phyloP scores from a whole-genome alignment of 1,140 invertebrate genomes.

The Daktulosphaira vitifoliae region DNA sequence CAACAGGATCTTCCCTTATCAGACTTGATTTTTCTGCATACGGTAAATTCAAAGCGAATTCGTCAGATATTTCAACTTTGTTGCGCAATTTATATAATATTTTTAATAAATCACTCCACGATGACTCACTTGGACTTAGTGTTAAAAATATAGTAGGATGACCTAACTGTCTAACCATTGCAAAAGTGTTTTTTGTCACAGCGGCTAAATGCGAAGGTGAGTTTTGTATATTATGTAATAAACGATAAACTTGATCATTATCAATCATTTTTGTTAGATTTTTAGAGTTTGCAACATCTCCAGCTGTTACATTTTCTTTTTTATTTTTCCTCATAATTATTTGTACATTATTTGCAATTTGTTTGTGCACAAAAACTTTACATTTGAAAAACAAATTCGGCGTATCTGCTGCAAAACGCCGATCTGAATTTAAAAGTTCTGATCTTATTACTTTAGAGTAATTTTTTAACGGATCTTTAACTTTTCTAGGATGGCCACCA shows the following conservation, averaged over 20 bases:
- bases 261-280: neutral
- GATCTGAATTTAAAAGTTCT: constrained; percentile 37
- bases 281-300: neutral
- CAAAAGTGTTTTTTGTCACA: neutral
- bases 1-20: constrained; percentile 23
- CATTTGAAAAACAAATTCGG: constrained; percentile 35
- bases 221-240: neutral
- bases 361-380: neutral
- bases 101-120: constrained; percentile 7
- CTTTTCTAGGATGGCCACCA: constrained; percentile 38
- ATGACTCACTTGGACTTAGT: constrained; percentile 37
- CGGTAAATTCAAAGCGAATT: neutral
- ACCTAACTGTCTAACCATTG: neutral
- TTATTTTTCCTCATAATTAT: neutral
- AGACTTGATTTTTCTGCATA: constrained; percentile 11
- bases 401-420: constrained; percentile 34
- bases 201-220: neutral
- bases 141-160: constrained; percentile 36
- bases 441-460: constrained; percentile 38
- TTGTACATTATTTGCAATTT: neutral
- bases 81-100: neutral
- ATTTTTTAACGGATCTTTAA: constrained; percentile 38
- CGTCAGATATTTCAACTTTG: constrained; percentile 2
- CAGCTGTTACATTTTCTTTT: constrained; percentile 35
- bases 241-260: neutral